phyloP scores from a whole-genome alignment of 2,113 vertebrate species.

The Festucalex cinctus region DNA sequence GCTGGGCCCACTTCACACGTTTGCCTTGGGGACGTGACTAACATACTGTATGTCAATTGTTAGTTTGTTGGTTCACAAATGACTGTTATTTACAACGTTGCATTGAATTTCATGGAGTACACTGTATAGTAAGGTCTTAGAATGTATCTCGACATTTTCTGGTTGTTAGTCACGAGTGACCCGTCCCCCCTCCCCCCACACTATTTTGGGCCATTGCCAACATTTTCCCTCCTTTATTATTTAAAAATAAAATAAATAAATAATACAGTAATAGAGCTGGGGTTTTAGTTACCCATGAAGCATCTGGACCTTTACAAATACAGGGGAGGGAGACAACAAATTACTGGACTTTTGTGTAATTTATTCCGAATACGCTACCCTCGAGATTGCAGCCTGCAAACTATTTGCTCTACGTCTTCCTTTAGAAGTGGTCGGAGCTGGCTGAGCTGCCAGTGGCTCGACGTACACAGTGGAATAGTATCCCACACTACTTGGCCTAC shows the following conservation, averaged over 20 bases:
- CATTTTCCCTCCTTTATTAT: not conserved
- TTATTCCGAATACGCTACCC: constrained; percentile 68
- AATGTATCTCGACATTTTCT: not conserved
- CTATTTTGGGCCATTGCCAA: not conserved
- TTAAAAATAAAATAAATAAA: not conserved
- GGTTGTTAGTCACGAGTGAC: not conserved
- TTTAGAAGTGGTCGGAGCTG: constrained; percentile 59
- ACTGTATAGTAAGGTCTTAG: not conserved
- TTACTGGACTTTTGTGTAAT: constrained; percentile 74
- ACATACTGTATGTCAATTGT: too few species aligned
- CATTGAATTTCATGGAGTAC: not conserved
- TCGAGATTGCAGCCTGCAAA: constrained; percentile 71
- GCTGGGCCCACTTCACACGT: too few species aligned
- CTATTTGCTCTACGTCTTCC: constrained; percentile 72
- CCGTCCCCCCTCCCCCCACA: not conserved
- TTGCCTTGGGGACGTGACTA: too few species aligned
- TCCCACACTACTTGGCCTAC: constrained; percentile 27
- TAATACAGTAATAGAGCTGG: not conserved
- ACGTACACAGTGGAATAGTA: constrained; percentile 32
- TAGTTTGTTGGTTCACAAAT: not conserved
- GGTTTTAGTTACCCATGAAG: constrained; percentile 11
- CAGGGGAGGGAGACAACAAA: constrained; percentile 58
- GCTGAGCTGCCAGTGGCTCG: constrained; percentile 48
- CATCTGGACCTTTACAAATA: constrained; percentile 64
- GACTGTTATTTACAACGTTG: not conserved